Percentiles rank a stretch among this genome's conserved stretches.
These are phyloP conservation scores for Neoniphon sammara DNA, from an alignment of 2,797 vertebrate genomes.

Conservation along the genomic window DNA sequence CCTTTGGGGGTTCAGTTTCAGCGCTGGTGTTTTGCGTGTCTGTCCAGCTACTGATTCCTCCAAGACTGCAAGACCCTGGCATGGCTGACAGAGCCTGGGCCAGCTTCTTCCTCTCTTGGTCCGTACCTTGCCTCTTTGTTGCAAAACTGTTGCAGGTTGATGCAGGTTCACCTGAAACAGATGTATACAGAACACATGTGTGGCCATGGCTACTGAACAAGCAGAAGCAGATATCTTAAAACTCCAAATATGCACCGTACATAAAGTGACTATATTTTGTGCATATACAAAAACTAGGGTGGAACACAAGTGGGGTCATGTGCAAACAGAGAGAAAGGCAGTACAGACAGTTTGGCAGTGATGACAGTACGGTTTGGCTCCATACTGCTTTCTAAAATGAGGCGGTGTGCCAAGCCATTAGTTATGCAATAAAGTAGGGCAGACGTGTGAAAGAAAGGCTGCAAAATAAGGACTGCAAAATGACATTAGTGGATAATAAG, in stretches of 20 bases:
- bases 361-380: constrained; percentile 53
- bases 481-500: constrained; percentile 47
- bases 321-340: constrained; percentile 20
- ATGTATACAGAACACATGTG: constrained; percentile 10
- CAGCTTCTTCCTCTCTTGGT: constrained; percentile 24
- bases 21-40: constrained; percentile 30
- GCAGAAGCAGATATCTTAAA: constrained; percentile 18
- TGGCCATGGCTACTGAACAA: constrained; percentile 21
- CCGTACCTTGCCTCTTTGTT: constrained; percentile 27
- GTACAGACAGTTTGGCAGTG: constrained; percentile 27
- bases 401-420: constrained; percentile 53
- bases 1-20: constrained; percentile 47
- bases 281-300: neutral
- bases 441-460: constrained; percentile 47
- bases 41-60: constrained; percentile 26
- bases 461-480: constrained; percentile 35
- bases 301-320: constrained; percentile 22
- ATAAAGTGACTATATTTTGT: constrained; percentile 1
- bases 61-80: neutral
- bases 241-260: constrained; percentile 6
- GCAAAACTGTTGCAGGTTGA: constrained; percentile 40
- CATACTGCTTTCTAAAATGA: constrained; percentile 35
- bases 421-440: constrained; percentile 63
- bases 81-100: constrained; percentile 16
- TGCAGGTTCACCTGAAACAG: constrained; percentile 70